Conservation (phyloP, 2,113 vertebrate species). For the western clawed frog (Xenopus tropicalis) region DNA sequence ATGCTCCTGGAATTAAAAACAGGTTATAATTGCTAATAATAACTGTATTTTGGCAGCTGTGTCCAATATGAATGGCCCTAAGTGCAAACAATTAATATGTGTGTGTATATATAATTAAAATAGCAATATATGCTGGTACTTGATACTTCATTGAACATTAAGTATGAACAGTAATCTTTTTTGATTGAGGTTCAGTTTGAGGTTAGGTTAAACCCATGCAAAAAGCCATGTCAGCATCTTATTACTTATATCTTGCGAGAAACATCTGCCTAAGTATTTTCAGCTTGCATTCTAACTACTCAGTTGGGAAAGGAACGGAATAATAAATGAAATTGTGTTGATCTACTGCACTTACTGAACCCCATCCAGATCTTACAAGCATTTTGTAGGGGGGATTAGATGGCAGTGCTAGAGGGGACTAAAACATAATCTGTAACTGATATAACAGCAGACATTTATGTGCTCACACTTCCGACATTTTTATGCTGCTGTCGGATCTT, state of each 20-base stretch:
- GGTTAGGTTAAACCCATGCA: constrained; percentile 1
- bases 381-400: constrained; percentile 16
- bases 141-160: background rate
- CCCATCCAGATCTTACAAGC: background rate
- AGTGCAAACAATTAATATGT: too few relatives aligned
- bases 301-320: constrained; percentile 1
- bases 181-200: background rate
- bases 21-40: too few relatives aligned
- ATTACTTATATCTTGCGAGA: constrained; percentile 11
- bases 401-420: background rate
- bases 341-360: constrained; percentile 3
- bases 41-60: too few relatives aligned
- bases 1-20: too few relatives aligned
- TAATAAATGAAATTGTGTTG: constrained; percentile 8
- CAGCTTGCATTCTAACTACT: constrained; percentile 13
- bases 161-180: background rate
- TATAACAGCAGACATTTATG: too few relatives aligned
- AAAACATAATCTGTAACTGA: constrained; percentile 20
- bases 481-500: too few relatives aligned
- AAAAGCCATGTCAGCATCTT: constrained; percentile 11
- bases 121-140: background rate
- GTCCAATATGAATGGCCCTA: too few relatives aligned
- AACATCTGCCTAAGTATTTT: constrained; percentile 18
- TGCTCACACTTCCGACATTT: too few relatives aligned
- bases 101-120: too few relatives aligned